Conservation (phyloP, 2,888 invertebrate genomes). For the Andrena dorsata region DNA sequence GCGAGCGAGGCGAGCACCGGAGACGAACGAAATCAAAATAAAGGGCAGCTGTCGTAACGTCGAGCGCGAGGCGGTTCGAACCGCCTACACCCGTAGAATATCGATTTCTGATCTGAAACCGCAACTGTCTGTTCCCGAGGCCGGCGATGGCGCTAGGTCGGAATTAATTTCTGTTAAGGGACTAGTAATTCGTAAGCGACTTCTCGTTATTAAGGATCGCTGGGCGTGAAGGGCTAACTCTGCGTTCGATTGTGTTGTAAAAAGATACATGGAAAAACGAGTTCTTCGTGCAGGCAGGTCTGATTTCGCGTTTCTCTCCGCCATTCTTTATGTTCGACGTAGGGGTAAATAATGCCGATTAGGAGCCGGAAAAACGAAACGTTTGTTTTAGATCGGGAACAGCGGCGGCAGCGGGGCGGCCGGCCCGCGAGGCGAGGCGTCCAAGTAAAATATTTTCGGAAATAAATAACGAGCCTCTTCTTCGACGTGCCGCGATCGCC, state of each 20-base stretch:
- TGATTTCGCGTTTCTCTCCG: constrained; percentile 60
- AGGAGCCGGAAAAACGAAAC: constrained; percentile 56
- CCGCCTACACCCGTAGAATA: neutral
- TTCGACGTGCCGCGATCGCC: constrained; percentile 18
- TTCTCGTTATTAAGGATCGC: constrained; percentile 23
- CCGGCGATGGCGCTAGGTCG: too few species aligned
- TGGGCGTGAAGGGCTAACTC: constrained; percentile 19
- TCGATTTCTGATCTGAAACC: too few species aligned
- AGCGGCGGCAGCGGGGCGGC: constrained; percentile 37
- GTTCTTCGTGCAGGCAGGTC: constrained; percentile 44
- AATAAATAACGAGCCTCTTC: constrained; percentile 33
- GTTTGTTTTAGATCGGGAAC: constrained; percentile 64
- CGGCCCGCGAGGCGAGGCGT: constrained; percentile 17
- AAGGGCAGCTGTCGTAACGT: neutral
- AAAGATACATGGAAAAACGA: neutral
- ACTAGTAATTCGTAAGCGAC: constrained; percentile 1
- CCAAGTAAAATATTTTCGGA: constrained; percentile 60
- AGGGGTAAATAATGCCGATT: constrained; percentile 55
- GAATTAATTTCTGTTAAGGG: neutral
- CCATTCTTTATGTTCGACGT: constrained; percentile 57
- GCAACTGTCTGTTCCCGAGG: too few species aligned
- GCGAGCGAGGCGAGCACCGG: neutral
- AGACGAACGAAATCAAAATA: constrained; percentile 10
- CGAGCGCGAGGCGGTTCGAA: neutral
- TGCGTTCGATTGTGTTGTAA: neutral